phyloP scores from a whole-genome alignment of 2,888 invertebrate species.

The Drosophila histrio region DNA sequence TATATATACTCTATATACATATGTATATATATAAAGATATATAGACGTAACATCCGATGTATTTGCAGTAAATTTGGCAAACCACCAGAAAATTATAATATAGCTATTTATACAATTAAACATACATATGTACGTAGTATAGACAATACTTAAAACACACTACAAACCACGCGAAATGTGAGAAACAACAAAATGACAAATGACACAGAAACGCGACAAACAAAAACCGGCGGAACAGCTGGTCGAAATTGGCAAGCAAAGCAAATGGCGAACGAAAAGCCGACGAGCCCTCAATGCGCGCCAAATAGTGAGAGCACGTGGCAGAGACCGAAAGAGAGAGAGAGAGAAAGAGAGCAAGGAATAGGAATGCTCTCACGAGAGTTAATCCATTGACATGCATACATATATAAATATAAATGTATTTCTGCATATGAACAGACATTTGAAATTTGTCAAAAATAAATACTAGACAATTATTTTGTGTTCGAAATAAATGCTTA shows the following conservation, averaged over 20 bases:
- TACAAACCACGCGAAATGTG: slow-evolving; percentile 45
- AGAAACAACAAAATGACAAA: slow-evolving; percentile 35
- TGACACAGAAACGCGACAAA: slow-evolving; percentile 43
- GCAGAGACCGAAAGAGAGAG: slow-evolving; percentile 2
- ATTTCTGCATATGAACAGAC: too few species aligned
- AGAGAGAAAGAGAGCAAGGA: background rate
- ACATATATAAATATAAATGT: background rate
- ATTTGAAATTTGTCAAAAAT: background rate
- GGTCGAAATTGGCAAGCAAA: slow-evolving; percentile 54
- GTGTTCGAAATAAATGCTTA: background rate
- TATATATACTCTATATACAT: slow-evolving; percentile 10
- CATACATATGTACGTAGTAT: slow-evolving; percentile 4
- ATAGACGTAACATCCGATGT: slow-evolving; percentile 41
- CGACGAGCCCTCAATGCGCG: slow-evolving; percentile 45
- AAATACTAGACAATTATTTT: background rate
- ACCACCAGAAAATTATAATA: slow-evolving; percentile 41
- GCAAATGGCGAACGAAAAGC: slow-evolving; percentile 36
- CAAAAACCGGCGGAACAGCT: slow-evolving; percentile 58
- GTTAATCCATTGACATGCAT: slow-evolving; percentile 1
- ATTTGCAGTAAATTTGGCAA: slow-evolving; percentile 51
- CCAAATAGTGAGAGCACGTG: slow-evolving; percentile 1
- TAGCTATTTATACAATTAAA: slow-evolving; percentile 50
- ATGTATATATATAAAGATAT: slow-evolving; percentile 14
- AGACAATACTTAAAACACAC: slow-evolving; percentile 3
- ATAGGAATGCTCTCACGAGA: slow-evolving; percentile 1